phyloP scores from a whole-genome alignment of 1,140 invertebrate species.

The Galendromus occidentalis region DNA sequence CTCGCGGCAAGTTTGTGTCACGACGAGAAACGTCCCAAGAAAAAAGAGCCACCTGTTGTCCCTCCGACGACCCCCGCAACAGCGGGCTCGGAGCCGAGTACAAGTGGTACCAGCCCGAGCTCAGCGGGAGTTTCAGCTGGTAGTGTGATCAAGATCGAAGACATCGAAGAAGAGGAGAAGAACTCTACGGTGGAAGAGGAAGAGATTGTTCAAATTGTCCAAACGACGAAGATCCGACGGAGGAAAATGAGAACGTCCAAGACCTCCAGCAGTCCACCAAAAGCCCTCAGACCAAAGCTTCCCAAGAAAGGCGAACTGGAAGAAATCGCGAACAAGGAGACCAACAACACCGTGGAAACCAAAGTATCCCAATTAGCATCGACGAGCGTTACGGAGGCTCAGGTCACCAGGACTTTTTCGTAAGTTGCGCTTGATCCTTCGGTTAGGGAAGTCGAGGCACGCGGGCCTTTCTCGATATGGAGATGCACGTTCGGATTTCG shows the following conservation, averaged over 20 bases:
- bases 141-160: slow-evolving; percentile 6
- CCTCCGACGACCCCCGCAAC: neutral
- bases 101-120: neutral
- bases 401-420: neutral
- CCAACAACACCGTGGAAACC: neutral
- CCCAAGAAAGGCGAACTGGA: neutral
- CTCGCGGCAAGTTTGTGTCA: slow-evolving; percentile 62
- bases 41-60: neutral
- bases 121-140: neutral
- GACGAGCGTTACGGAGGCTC: neutral
- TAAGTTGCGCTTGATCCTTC: neutral
- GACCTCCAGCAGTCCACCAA: neutral
- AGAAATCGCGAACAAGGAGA: neutral
- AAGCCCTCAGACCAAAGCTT: neutral
- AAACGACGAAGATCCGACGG: neutral
- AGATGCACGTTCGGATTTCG: no score
- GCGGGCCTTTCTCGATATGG: no score
- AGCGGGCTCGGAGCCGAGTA: neutral
- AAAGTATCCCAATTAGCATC: neutral
- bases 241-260: neutral
- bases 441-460: no score
- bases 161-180: slow-evolving; percentile 9
- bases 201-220: slow-evolving; percentile 6
- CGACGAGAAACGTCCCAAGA: slow-evolving; percentile 30
- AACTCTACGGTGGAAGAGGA: slow-evolving; percentile 3